Conservation (phyloP, 2,888 invertebrate genomes). For the Helleia helle region DNA sequence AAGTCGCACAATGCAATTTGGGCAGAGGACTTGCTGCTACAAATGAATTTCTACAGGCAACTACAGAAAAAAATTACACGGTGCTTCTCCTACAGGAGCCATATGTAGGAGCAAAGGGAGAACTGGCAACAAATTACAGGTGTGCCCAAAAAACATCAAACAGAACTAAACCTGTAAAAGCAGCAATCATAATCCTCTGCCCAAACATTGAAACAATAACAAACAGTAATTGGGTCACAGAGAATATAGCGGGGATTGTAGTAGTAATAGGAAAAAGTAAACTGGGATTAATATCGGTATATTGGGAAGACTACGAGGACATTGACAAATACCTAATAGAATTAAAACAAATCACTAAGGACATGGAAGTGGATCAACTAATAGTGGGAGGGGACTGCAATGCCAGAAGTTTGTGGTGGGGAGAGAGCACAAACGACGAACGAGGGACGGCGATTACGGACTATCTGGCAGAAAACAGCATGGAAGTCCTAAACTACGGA, state of each 20-base stretch:
- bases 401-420: conserved; percentile 16
- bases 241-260: background rate
- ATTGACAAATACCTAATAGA: conserved; percentile 9
- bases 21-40: conserved; percentile 22
- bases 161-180: conserved; percentile 8
- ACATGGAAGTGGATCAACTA: conserved; percentile 1
- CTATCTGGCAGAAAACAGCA: background rate
- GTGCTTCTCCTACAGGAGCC: conserved; percentile 28
- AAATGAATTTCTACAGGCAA: conserved; percentile 19
- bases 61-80: background rate
- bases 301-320: background rate
- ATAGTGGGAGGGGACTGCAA: conserved; percentile 15
- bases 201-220: background rate
- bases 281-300: background rate
- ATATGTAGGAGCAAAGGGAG: conserved; percentile 21
- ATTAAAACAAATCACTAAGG: background rate
- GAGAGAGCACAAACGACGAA: conserved; percentile 8
- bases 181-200: conserved; percentile 11
- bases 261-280: background rate
- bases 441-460: conserved; percentile 12
- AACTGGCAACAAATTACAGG: background rate
- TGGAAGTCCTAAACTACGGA: conserved; percentile 23
- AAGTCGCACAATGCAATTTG: no score
- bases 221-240: background rate
- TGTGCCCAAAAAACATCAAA: no score